A percentile compares a stretch with the other conserved stretches of the same genome.
phyloP scores from a whole-genome alignment of 2,113 vertebrate genomes.

The Sorex araneus region DNA sequence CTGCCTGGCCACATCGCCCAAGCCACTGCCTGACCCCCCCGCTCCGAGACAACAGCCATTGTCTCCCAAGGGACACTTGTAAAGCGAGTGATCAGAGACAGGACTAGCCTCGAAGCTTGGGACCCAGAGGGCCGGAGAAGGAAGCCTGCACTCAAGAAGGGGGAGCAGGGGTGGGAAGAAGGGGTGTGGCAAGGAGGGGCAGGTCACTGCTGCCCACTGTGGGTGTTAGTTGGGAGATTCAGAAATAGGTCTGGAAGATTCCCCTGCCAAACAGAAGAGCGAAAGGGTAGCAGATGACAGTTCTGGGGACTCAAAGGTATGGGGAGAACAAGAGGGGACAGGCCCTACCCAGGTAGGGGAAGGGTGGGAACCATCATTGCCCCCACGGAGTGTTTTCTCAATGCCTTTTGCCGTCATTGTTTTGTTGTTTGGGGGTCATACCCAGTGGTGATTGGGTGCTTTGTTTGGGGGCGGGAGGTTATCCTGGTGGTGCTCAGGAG shows the following conservation, averaged over 20 bases:
- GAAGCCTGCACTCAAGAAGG: neutral
- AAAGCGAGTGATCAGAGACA: slow-evolving; percentile 15
- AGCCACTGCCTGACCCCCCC: neutral
- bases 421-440: too few species aligned
- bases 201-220: neutral
- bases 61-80: neutral
- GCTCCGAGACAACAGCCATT: slow-evolving; percentile 12
- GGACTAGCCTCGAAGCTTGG: neutral
- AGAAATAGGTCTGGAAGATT: slow-evolving; percentile 18
- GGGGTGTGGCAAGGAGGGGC: neutral
- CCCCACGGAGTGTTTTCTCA: neutral
- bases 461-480: too few species aligned
- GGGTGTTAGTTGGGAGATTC: neutral
- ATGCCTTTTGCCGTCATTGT: too few species aligned
- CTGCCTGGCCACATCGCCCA: neutral
- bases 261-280: neutral
- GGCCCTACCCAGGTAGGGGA: neutral
- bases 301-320: neutral
- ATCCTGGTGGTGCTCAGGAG: too few species aligned
- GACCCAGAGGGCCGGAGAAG: neutral
- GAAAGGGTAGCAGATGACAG: neutral
- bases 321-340: neutral
- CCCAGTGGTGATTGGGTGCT: too few species aligned
- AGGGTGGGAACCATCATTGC: neutral
- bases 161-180: neutral